Evolutionary conservation across 2,888 invertebrate genomes (phyloP).

Genomic region (Andrena marginata): DNA sequence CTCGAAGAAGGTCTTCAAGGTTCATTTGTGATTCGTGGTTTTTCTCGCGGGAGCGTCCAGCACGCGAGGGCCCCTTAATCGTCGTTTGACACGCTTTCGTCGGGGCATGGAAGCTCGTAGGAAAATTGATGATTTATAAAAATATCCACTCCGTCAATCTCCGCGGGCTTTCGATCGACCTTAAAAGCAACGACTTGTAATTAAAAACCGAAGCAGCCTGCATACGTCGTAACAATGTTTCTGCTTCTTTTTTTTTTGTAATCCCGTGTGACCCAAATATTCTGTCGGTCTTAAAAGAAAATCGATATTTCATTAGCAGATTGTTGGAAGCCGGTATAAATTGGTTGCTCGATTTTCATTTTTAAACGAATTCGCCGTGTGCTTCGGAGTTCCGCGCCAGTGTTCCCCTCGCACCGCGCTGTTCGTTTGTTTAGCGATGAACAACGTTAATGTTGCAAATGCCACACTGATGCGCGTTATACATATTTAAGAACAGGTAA

Average conservation of each 20-base stretch:
- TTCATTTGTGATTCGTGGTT: slow-evolving; percentile 44
- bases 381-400: not conserved
- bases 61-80: slow-evolving; percentile 50
- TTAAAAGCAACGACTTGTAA: not conserved
- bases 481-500: slow-evolving; percentile 45
- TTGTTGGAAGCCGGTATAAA: not conserved
- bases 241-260: too few species aligned
- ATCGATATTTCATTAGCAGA: slow-evolving; percentile 2
- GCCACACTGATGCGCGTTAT: slow-evolving; percentile 40
- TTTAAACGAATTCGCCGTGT: not conserved
- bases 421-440: slow-evolving; percentile 22
- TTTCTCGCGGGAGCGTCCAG: slow-evolving; percentile 32
- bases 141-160: slow-evolving; percentile 1
- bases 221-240: not conserved
- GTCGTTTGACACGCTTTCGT: slow-evolving; percentile 20
- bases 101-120: not conserved
- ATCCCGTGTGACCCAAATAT: not conserved
- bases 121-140: slow-evolving; percentile 4
- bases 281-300: not conserved
- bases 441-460: slow-evolving; percentile 38
- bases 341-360: not conserved
- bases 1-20: slow-evolving; percentile 42
- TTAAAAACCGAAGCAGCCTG: not conserved
- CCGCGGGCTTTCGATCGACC: not conserved
- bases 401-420: not conserved